phyloP scores from a whole-genome alignment of 1,140 invertebrate species.

The Atta cephalotes region DNA sequence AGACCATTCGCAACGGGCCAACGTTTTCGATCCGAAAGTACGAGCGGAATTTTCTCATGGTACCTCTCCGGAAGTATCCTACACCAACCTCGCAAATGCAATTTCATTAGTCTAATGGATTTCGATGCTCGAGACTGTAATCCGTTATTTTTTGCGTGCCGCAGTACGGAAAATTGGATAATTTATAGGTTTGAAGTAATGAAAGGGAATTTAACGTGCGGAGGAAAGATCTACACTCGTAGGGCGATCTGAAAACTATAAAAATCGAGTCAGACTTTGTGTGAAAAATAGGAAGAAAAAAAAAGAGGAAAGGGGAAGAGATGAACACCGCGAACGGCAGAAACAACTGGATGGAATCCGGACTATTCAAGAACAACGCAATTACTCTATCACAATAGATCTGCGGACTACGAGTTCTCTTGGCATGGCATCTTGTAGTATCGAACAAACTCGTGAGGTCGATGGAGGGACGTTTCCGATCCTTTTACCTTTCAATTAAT shows the following conservation, averaged over 20 bases:
- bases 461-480: background rate
- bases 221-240: conserved; percentile 2
- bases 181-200: conserved; percentile 50
- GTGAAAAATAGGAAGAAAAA: background rate
- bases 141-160: conserved; percentile 40
- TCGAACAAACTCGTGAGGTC: conserved; percentile 13
- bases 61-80: background rate
- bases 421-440: conserved; percentile 16
- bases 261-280: conserved; percentile 19
- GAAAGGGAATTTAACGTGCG: conserved; percentile 51
- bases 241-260: conserved; percentile 23
- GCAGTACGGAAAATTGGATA: conserved; percentile 38
- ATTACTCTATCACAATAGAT: conserved; percentile 51
- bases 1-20: background rate
- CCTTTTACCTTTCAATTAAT: conserved; percentile 47
- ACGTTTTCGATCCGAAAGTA: conserved; percentile 36
- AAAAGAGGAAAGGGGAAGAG: background rate
- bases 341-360: conserved; percentile 21
- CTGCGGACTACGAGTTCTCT: conserved; percentile 12
- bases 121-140: conserved; percentile 58
- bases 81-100: background rate
- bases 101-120: conserved; percentile 73
- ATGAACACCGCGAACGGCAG: background rate
- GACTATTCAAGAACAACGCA: conserved; percentile 53
- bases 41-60: conserved; percentile 31